These are phyloP conservation scores for Theristicus caerulescens DNA, from an alignment of 2,113 vertebrate species.

Conservation along the genomic window DNA sequence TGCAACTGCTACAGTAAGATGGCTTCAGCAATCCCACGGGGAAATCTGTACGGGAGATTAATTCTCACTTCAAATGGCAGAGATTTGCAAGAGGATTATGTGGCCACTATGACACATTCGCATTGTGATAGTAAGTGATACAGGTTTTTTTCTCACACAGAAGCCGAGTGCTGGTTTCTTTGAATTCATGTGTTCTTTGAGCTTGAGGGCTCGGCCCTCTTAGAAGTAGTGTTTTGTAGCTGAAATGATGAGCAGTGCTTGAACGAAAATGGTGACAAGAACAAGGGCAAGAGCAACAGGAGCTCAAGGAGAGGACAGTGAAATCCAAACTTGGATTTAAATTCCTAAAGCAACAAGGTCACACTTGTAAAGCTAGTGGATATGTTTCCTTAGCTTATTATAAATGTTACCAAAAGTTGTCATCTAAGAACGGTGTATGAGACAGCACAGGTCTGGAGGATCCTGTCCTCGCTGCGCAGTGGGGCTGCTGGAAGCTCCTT, in stretches of 20 bases:
- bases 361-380: not conserved
- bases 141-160: not conserved
- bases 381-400: not conserved
- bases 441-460: not conserved
- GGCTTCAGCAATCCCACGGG: not conserved
- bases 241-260: not conserved
- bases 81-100: conserved; percentile 48
- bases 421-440: not conserved
- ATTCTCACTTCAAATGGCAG: conserved; percentile 54
- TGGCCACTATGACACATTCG: not conserved
- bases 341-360: not conserved
- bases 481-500: not conserved
- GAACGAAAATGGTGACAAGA: not conserved
- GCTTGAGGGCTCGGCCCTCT: not conserved
- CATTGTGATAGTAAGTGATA: not conserved
- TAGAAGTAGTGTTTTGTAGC: not conserved
- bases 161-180: not conserved
- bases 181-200: not conserved
- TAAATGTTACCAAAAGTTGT: not conserved
- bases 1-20: not conserved
- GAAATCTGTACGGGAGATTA: conserved; percentile 36
- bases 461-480: fast-evolving
- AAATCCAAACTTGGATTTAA: not conserved
- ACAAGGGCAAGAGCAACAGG: not conserved
- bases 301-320: not conserved